Base-by-base conservation (phyloP, 2,113 vertebrate genomes). In the Scomber japonicus region DNA sequence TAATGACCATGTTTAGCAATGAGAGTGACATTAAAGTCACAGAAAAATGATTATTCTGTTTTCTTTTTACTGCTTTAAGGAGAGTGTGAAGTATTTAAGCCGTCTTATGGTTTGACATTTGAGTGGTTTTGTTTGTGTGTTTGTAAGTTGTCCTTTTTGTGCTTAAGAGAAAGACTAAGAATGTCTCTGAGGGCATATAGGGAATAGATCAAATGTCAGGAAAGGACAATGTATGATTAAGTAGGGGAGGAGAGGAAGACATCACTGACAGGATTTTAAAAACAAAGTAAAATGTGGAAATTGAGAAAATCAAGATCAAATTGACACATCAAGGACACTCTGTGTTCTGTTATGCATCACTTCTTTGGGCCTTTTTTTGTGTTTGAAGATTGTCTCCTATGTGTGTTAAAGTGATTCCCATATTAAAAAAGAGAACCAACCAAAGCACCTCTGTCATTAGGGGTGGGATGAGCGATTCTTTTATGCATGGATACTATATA, bases 41-140 rank as follows among this genome's bases (percentile, higher is more conserved):
- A 96, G 95, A 95, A 96, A 97, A 96, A 95, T 81, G 82, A 92
- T 96, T 94, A 96, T 97, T 84, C 46, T 40, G 1, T 1, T 53
- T 75, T 72, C 40, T 75, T 49, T 81, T 80, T 77, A 3, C 71
- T 82, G 70, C 6, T 60, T 81, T 73, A 24, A 72, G 49, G 51
- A 91, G 81, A 10, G 77, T 78, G 75, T 82, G 87, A 69, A 66
- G 12, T 75, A 71, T 45, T 27, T 71, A 73, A 78, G 63, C 56
- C 27, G 78, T 80, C 8, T 61, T 73, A 66, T 86, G 48, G 51
- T 80, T 89, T 70, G 40, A 69, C 69, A 59, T 71, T 76, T 80
- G 27, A 78, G 19, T 84, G 66, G n/a, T 71, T 70, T 84, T 71
- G 17, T 81, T 81, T 80, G 50, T 84, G 50, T 87, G 56, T 84